phyloP scores from a whole-genome alignment of 2,113 vertebrate genomes.

The Pterocles gutturalis region DNA sequence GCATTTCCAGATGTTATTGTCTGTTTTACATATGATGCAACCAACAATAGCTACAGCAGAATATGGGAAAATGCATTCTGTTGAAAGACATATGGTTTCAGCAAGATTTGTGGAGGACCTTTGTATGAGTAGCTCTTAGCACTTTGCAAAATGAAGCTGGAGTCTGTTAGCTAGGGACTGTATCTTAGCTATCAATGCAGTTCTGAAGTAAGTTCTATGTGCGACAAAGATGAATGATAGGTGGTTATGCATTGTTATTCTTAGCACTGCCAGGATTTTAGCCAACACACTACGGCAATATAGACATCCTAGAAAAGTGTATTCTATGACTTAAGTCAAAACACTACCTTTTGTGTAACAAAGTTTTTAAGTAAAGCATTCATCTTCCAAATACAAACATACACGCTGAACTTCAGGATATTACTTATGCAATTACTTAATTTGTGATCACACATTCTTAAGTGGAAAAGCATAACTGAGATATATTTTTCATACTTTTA shows the following conservation, averaged over 20 bases:
- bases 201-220: neutral
- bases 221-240: neutral
- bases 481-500: neutral
- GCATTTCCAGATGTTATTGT: neutral
- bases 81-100: neutral
- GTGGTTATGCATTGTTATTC: fast-evolving
- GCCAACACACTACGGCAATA: neutral
- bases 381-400: neutral
- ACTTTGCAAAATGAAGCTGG: neutral
- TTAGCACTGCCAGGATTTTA: neutral
- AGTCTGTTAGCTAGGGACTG: neutral
- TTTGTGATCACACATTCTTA: neutral
- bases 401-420: neutral
- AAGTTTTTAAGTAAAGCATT: neutral
- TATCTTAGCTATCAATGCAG: neutral
- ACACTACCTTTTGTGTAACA: neutral
- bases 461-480: neutral
- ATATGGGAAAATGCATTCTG: neutral
- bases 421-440: neutral
- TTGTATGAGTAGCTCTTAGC: neutral
- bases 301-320: fast-evolving
- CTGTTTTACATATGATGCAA: neutral
- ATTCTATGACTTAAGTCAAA: neutral
- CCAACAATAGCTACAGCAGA: neutral
- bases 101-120: neutral